A percentile compares a stretch with the other conserved stretches of the same genome.
Evolutionary conservation across 2,113 vertebrate species (phyloP).

Genomic region (Fregetta grallaria): DNA sequence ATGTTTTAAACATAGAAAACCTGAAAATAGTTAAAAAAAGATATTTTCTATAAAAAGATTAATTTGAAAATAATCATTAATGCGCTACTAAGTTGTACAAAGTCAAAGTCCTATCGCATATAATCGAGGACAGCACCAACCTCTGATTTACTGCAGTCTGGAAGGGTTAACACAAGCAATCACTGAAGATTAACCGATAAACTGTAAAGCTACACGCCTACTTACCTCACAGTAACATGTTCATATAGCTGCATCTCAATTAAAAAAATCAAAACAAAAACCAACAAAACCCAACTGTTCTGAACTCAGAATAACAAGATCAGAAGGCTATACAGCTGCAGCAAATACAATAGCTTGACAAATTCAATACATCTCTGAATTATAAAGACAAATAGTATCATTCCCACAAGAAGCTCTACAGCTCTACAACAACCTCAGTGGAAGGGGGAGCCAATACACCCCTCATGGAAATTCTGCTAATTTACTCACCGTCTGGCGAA

Average conservation of each 20-base stretch:
- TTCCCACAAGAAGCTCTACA: not conserved
- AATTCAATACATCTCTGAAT: no score
- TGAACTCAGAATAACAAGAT: not conserved
- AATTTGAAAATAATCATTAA: not conserved
- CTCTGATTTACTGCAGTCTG: fast-evolving
- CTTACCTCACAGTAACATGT: fast-evolving
- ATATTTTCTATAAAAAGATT: not conserved
- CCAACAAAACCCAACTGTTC: fast-evolving
- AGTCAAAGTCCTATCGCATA: not conserved
- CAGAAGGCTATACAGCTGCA: not conserved
- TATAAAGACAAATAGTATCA: no score
- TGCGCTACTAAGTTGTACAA: fast-evolving
- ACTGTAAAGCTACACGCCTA: not conserved
- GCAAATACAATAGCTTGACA: not conserved
- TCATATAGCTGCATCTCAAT: not conserved
- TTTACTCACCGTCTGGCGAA: slow-evolving; percentile 82
- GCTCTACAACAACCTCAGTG: not conserved
- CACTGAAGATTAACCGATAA: not conserved
- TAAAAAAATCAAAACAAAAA: not conserved
- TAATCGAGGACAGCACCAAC: fast-evolving
- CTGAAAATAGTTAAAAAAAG: not conserved
- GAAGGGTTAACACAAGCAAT: not conserved
- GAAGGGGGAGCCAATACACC: not conserved
- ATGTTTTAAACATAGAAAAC: not conserved
- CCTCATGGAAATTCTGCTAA: not conserved